Base-by-base conservation (phyloP, 1,140 invertebrate genomes). In the Hestina assimilis region DNA sequence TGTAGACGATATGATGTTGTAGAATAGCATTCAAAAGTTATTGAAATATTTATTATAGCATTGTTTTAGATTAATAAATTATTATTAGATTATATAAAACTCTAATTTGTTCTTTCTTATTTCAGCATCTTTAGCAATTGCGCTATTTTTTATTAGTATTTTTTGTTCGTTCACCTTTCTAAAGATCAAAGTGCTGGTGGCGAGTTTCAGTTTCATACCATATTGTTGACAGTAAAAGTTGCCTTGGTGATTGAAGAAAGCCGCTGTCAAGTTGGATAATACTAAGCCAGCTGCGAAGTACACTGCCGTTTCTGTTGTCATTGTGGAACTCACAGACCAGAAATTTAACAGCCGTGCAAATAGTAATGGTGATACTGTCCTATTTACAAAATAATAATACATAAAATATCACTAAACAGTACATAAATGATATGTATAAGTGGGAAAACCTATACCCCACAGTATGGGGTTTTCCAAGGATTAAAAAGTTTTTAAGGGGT, bases 161-260 rank as follows among this genome's bases (percentile, higher is more conserved):
- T 35, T 17, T 21, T n/a, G n/a, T n/a, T n/a, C n/a, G 55, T 56
- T 57, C 78, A 92, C 92, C 89, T 93, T 93, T 83, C 91, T 88
- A 52, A 92, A 93, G 65, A 93, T 83, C 0, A 93, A 69, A 0
- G 91, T 90, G 46, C 90, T 91, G 20, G 90, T 90, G 1, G 92
- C 91, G 9, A 92, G 66, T 50, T 92, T 78, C 1, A 92, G 62
- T 61, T 90, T 88, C 92, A 93, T 92, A 11, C 92, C 92, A 7
- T 91, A 88, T 41, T 89, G 79, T 19, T 89, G 80, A 17, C 83
- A 67, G 8, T 75, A 72, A 6, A 90, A 58, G 14, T 79, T 84
- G 0, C 73, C 78, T 24, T 93, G 90, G 42, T 91, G 90, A 3
- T 89, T 60, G 7, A 87, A 68, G 15, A 88, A 79, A 1, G 69